Base-by-base conservation (phyloP, 2,113 vertebrate genomes). In the Hucho hucho region DNA sequence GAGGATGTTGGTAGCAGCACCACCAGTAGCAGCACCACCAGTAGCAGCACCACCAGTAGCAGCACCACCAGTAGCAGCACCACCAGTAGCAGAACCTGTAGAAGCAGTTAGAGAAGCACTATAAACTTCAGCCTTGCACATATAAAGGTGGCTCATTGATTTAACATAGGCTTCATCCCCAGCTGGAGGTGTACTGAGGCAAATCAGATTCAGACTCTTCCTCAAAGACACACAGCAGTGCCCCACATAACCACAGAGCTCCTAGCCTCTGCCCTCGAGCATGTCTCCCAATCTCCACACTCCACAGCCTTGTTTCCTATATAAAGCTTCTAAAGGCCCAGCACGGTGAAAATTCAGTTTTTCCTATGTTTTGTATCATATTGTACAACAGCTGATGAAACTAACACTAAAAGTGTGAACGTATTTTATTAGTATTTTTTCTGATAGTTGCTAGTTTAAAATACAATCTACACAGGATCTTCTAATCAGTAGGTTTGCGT, bases 121-220 rank as follows among this genome's bases (percentile, higher is more conserved):
- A 43, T 43, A 43, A 24, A 46, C n/a, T 46, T 69, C 3, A 9
- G 63, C 37, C 69, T 72, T 78, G 75, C 66, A 70, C 58, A 75
- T 81, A 90, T 87, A 87, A 79, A 83, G 82, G 69, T 82, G 11
- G 11, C 67, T 69, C 87, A 84, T 82, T 80, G 80, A 83, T 84
- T 89, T 91, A 87, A 80, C 83, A 86, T 84, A 83, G 37, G 37
- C 37, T 9, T 43, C 11, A 78, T 83, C 82, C 86, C 78, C 89
- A 90, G 89, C 89, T 89, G 89, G 85, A 89, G 84, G 85, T 86
- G 86, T 82, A 86, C 77, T 86, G 85, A 74, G 87, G 86, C 89
- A 86, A 83, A 89, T 89, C 89, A 86, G 90, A 89, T 88, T 84
- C 81, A 83, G 84, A 87, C 86, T 81, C 87, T 86, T 83, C 81